Base-by-base conservation (phyloP, 2,113 vertebrate species). In the Cololabis saira region DNA sequence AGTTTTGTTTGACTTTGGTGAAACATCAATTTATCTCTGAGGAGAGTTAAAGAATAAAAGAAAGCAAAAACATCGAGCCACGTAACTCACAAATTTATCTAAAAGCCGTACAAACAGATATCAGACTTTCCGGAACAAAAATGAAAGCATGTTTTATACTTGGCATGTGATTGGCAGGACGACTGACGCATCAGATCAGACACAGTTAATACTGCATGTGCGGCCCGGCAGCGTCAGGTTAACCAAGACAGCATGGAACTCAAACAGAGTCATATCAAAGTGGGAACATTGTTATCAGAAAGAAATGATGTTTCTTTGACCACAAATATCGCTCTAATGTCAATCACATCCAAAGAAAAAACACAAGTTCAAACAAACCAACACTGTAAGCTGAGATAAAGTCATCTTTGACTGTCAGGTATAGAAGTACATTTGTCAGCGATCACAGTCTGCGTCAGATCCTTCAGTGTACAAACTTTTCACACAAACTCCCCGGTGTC, bases 171-270 rank as follows among this genome's bases (percentile, higher is more conserved):
- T 9, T 47, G 11, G 33, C n/a, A 41, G 43, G 8, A 40, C 6
- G 13, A 24, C 12, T 37, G 59, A 21, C 33, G 65, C 11, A 55
- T 12, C 19, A 50, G 18, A 64, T 27, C 60, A 58, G 19, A 58
- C 17, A 41, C 19, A 42, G 2, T 37, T 7, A 80, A 30, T 49
- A 42, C 10, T 27, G 13, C 1, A 19, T 24, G 14, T 19, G n/a
- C 18, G 7, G 21, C 22, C 45, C n/a, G 52, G 40, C 8, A 47
- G 27, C 22, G 43, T 42, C 33, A 30, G 47, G 22, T 4, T 37
- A 24, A 41, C 3, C 13, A 52, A 60, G 0, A 54, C 49, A 61
- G 21, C 8, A 8, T 12, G 40, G 41, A 61, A 48, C 27, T 52
- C 14, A 7, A 45, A 56, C 48, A 33, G 22, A 17, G 33, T n/a